Evolutionary conservation across 2,797 vertebrate genomes (phyloP).

Genomic region (Sebastes cheni): DNA sequence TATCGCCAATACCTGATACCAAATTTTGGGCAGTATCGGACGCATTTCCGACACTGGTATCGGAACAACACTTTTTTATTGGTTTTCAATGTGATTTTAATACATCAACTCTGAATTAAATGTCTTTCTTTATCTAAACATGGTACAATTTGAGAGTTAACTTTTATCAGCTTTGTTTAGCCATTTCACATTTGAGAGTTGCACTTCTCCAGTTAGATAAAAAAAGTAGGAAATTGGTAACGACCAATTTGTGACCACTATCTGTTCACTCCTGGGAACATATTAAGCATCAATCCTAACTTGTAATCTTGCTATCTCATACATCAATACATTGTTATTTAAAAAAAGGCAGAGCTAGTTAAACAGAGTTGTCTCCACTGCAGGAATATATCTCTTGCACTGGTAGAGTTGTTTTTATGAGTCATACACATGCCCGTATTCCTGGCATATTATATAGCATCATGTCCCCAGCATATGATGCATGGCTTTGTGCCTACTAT

Average conservation of each 20-base stretch:
- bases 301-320: background rate
- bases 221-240: background rate
- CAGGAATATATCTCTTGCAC: background rate
- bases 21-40: too few species aligned
- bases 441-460: constrained; percentile 33
- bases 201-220: background rate
- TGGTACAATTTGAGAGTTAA: background rate
- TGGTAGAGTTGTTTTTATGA: constrained; percentile 32
- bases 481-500: constrained; percentile 15
- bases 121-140: background rate
- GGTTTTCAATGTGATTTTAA: background rate
- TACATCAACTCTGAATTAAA: background rate
- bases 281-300: background rate
- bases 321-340: background rate
- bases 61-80: too few species aligned
- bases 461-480: constrained; percentile 20
- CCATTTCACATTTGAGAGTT: background rate
- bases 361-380: background rate
- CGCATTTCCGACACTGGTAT: too few species aligned
- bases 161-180: background rate
- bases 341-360: background rate
- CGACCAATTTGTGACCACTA: too few species aligned
- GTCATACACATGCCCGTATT: background rate
- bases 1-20: too few species aligned
- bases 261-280: background rate